phyloP scores from a whole-genome alignment of 2,888 invertebrate genomes.

The Trypoxylon attenuatum region DNA sequence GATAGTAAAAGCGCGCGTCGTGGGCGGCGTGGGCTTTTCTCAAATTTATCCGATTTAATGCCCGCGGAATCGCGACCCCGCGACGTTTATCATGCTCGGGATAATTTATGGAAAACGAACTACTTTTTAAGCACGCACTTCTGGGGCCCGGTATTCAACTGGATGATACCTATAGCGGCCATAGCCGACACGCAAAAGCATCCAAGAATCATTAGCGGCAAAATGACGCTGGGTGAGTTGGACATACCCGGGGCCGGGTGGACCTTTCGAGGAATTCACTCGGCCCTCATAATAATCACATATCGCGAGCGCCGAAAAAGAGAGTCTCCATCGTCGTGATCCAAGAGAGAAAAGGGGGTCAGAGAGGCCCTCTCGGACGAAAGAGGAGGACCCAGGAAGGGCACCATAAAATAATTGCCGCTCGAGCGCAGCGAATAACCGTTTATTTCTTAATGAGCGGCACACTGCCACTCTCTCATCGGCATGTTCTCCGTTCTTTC shows the following conservation, averaged over 20 bases:
- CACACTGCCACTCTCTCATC: constrained; percentile 16
- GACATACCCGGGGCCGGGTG: constrained; percentile 6
- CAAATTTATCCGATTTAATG: too few species aligned
- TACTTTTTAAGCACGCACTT: constrained; percentile 87
- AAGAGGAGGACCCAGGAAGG: constrained; percentile 3
- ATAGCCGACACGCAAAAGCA: constrained; percentile 92
- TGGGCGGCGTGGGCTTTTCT: too few species aligned
- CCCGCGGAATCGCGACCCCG: too few species aligned
- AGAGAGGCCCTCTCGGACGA: not conserved
- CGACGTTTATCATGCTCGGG: constrained; percentile 1
- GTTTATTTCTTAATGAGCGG: constrained; percentile 50
- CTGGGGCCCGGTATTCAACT: constrained; percentile 98
- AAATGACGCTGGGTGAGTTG: constrained; percentile 92
- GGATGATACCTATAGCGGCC: constrained; percentile 98
- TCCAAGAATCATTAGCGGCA: constrained; percentile 94
- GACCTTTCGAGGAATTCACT: constrained; percentile 51
- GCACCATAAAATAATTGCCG: constrained; percentile 50
- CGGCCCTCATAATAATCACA: constrained; percentile 48
- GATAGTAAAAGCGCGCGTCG: too few species aligned
- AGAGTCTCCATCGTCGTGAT: not conserved
- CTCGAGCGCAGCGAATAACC: constrained; percentile 39
- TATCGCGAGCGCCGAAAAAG: constrained; percentile 31
- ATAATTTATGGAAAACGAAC: constrained; percentile 39
- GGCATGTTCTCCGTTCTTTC: constrained; percentile 13
- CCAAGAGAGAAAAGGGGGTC: not conserved